Evolutionary conservation across 2,113 vertebrate genomes (phyloP).

Genomic region (Clarias batrachus): DNA sequence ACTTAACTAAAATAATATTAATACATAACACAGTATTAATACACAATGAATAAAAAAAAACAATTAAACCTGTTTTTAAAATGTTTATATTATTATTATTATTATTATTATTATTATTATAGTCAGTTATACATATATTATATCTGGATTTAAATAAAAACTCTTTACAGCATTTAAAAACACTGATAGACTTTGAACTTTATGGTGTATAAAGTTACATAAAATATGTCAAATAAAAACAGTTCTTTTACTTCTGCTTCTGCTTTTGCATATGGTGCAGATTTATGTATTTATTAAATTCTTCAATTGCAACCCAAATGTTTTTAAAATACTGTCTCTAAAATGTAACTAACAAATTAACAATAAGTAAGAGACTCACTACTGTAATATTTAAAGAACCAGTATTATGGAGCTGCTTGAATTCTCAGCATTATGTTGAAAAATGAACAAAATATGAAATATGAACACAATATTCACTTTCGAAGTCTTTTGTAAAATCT

Average conservation of each 20-base stretch:
- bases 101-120: neutral
- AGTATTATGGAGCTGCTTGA: neutral
- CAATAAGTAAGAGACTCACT: neutral
- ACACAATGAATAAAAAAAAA: constrained; percentile 26
- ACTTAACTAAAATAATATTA: constrained; percentile 23
- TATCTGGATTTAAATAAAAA: neutral
- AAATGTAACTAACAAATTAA: neutral
- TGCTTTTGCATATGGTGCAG: neutral
- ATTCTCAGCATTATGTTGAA: neutral
- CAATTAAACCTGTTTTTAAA: constrained; percentile 25
- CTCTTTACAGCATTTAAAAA: constrained; percentile 1
- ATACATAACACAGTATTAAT: constrained; percentile 32
- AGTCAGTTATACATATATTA: neutral
- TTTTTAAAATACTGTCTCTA: neutral
- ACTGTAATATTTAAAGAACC: neutral
- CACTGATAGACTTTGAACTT: neutral
- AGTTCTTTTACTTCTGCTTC: neutral
- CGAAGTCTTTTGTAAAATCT: too few relatives aligned
- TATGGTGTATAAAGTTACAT: neutral
- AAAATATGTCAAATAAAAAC: neutral
- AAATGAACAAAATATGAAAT: neutral
- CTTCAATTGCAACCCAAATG: neutral
- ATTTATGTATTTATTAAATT: neutral
- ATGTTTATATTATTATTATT: neutral
- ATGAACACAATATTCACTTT: neutral